phyloP scores from a whole-genome alignment of 1,140 invertebrate genomes.

The Mamestra configurata region DNA sequence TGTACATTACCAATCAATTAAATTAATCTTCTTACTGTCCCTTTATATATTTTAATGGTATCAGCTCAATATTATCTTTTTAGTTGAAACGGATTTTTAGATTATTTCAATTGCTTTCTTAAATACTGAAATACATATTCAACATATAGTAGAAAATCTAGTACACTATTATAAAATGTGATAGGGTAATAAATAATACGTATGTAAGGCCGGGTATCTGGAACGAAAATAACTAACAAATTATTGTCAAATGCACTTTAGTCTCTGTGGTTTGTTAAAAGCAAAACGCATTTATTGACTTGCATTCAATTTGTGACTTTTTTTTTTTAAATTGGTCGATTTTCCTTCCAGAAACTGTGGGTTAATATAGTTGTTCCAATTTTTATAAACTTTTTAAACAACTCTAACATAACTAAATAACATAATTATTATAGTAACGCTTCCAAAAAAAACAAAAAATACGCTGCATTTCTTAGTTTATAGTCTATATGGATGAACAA shows the following conservation, averaged over 20 bases:
- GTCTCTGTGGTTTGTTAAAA: no score
- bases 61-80: neutral
- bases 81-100: neutral
- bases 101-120: neutral
- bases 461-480: neutral
- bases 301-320: no score
- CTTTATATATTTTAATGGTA: neutral
- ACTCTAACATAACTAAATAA: neutral
- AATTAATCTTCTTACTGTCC: neutral
- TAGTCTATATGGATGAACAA: neutral
- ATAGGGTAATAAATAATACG: neutral
- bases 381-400: slow-evolving; percentile 1
- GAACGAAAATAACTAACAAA: no score
- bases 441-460: no score
- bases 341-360: no score
- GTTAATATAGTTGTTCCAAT: neutral
- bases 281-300: no score
- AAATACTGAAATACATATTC: neutral
- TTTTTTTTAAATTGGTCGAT: no score
- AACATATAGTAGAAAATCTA: neutral
- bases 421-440: no score
- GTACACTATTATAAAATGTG: neutral
- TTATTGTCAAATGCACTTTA: no score
- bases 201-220: neutral
- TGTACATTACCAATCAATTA: slow-evolving; percentile 13